Evolutionary conservation across 2,888 invertebrate genomes (phyloP).

Genomic region (Nemotelus nigrinus): DNA sequence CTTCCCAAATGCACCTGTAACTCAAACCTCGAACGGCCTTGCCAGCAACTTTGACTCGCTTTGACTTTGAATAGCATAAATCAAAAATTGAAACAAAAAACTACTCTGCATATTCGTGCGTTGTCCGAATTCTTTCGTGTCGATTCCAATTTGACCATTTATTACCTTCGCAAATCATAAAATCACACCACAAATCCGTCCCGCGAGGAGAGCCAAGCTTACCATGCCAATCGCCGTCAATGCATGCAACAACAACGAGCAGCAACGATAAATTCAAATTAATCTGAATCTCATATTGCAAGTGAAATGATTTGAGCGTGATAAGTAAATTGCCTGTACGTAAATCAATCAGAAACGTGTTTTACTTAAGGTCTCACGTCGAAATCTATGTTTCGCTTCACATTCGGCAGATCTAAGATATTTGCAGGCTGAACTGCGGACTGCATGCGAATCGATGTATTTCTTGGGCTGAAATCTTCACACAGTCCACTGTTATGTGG

Average conservation of each 20-base stretch:
- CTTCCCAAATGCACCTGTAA: neutral
- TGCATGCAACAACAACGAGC: neutral
- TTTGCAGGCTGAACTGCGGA: neutral
- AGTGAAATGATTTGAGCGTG: conserved; percentile 28
- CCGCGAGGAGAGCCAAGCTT: too few species aligned
- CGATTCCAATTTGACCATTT: neutral
- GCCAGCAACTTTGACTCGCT: neutral
- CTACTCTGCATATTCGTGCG: neutral
- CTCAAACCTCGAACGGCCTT: neutral
- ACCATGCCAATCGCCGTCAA: too few species aligned
- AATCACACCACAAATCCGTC: neutral
- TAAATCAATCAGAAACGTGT: conserved; percentile 24
- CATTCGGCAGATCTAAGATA: neutral
- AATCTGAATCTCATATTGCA: conserved; percentile 5
- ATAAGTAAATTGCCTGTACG: conserved; percentile 32
- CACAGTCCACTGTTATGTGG: too few species aligned
- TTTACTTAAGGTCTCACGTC: neutral
- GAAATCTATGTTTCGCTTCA: neutral
- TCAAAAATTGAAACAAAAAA: neutral
- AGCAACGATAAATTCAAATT: conserved; percentile 25
- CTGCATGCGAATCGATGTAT: neutral
- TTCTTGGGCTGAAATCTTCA: too few species aligned
- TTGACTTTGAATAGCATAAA: neutral
- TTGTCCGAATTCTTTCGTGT: too few species aligned
- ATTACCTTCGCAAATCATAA: neutral